Conservation (phyloP, 2,113 vertebrate genomes). For the Clinocottus analis region DNA sequence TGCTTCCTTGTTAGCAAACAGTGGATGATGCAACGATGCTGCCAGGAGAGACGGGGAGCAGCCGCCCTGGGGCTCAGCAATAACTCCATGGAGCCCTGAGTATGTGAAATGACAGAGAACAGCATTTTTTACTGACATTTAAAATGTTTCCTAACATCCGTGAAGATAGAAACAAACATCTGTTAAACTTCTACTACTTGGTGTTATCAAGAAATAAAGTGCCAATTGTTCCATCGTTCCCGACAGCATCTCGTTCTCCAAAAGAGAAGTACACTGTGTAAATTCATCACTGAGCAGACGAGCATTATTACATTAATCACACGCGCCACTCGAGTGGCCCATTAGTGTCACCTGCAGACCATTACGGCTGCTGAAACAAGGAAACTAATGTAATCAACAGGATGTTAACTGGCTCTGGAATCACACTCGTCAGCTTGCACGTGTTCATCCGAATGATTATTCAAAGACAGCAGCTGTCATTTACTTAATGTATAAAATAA, state of each 20-base stretch:
- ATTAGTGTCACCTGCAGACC: constrained; percentile 48
- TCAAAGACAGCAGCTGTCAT: constrained; percentile 1
- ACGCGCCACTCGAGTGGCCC: neutral
- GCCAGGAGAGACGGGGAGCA: constrained; percentile 57
- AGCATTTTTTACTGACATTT: neutral
- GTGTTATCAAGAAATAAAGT: neutral
- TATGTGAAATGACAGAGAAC: constrained; percentile 3
- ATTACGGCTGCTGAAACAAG: constrained; percentile 27
- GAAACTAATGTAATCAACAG: constrained; percentile 35
- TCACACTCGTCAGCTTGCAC: neutral
- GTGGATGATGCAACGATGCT: constrained; percentile 65
- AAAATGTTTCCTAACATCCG: neutral
- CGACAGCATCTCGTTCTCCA: neutral
- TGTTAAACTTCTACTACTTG: neutral
- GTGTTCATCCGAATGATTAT: neutral
- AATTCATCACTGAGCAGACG: neutral
- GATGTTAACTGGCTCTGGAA: constrained; percentile 23
- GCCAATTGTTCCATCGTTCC: neutral
- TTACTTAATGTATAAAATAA: neutral
- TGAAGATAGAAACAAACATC: neutral
- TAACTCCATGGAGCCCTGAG: constrained; percentile 64
- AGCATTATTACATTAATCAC: constrained; percentile 26
- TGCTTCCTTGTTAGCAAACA: constrained; percentile 61
- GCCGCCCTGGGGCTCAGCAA: constrained; percentile 62
- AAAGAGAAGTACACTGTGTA: neutral